Conservation (phyloP, 2,113 vertebrate species). For the Ciconia boyciana region DNA sequence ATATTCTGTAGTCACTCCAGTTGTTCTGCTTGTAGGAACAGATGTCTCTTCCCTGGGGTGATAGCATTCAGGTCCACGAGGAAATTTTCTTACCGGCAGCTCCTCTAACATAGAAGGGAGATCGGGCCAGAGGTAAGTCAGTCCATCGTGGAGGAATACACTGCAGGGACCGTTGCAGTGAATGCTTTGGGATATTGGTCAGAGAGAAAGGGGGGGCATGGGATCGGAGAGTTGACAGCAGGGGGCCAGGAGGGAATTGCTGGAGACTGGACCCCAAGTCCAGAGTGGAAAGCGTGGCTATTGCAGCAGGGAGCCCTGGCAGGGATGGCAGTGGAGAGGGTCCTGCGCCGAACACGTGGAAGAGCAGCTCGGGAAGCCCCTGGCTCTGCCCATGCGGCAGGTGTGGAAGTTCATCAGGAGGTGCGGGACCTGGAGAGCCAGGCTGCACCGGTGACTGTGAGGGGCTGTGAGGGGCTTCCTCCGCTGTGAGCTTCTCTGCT, state of each 20-base stretch:
- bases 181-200: not conserved
- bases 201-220: not conserved
- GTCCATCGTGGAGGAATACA: not conserved
- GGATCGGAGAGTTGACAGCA: fast-evolving
- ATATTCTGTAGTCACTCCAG: slow-evolving; percentile 47
- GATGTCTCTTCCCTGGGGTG: slow-evolving; percentile 49
- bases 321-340: not conserved
- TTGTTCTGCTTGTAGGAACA: slow-evolving; percentile 43
- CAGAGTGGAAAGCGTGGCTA: not conserved
- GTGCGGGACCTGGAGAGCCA: not conserved
- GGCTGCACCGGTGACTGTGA: not conserved
- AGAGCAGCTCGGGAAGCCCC: not conserved
- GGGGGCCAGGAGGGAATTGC: not conserved
- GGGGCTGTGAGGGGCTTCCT: not conserved
- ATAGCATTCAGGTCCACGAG: not conserved
- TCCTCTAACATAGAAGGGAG: slow-evolving; percentile 1
- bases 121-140: slow-evolving; percentile 32
- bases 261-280: not conserved
- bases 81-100: not conserved
- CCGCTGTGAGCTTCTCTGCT: not conserved
- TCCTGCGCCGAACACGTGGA: fast-evolving
- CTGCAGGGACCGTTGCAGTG: not conserved
- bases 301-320: not conserved
- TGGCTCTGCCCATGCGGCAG: not conserved
- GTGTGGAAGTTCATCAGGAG: not conserved